Evolutionary conservation across 2,797 vertebrate species (phyloP), one percentile per base, ranked within the genome.

Genomic region (Spatula clypeata): DNA sequence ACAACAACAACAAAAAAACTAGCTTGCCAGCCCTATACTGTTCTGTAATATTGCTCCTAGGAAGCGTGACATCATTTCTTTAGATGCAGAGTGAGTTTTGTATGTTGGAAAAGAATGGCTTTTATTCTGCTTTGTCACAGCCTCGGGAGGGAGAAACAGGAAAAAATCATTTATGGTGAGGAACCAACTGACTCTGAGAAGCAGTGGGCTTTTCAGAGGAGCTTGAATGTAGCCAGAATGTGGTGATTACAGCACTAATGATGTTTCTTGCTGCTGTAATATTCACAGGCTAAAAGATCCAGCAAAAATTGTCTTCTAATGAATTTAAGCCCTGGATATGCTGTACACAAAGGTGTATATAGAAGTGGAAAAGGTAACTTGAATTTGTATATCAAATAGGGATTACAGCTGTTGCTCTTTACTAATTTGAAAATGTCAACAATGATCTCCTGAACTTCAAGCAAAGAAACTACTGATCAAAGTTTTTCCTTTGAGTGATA

Each of bases 201-300:
- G 45, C 8, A 15, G 19, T 4, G 47, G 14, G 65, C 47, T 77
- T 86, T 49, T 65, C 34, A 27, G 14, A 20, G 21, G 16, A 40
- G 8, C 27, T 15, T 23, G 9, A 32, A 0, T 0, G 5, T 1
- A 3, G 40, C 3, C 18, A 36, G 34, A 16, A 10, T 40, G 5
- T 17, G 31, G 20, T 2, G 3, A 11, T 47, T 51, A 26, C 24
- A 23, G 44, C 31, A 31, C 34, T 60, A 61, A 53, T 23, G 4
- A 1, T 3, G 7, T 45, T 67, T 72, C 18, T 62, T 67, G 31
- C 34, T 67, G 5, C 18, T 79, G 34, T 57, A 74, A 31, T 11
- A 15, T 8, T 79, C 16, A 45, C 7, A 32, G 29, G 44, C 29
- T 55, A 15, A 64, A 94, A 72, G 8, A 54, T 31, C 4, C 11